Base-by-base conservation (phyloP, 2,888 invertebrate genomes). In the Spilarctia lutea region DNA sequence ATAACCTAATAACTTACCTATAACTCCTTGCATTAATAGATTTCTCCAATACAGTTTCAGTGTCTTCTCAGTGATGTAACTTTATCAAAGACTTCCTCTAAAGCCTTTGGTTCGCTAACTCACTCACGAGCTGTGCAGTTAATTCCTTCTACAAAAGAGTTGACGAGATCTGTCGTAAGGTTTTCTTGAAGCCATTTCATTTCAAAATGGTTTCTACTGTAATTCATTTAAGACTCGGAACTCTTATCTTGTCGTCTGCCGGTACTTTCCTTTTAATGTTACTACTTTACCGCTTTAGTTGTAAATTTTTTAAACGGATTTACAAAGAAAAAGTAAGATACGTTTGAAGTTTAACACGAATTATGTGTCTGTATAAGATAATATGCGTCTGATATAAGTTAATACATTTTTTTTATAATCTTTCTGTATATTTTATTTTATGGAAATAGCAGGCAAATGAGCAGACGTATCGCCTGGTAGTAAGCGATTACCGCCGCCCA, bases 201-300 rank as follows among this genome's bases (percentile, higher is more conserved):
- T 69, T 76, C 78, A 72, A 81, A 85, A 85, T 83, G 80, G 76
- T 78, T 82, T 75, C 78, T 79, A 71, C 74, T 74, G 78, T 74
- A 84, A 85, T 80, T 83, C 83, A 77, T 83, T 85, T 81, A 82
- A 83, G 71, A 76, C 78, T 80, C 75, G 78, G 65, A 78, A 82
- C 74, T 79, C 77, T 84, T 83, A 81, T 83, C 79, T 81, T 56
- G 74, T 52, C 71, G 74, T 63, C 77, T 78, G 77, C 56, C 68
- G 66, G 52, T 39, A 74, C 73, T 79, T 83, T 75, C 70, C 73
- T 81, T 79, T 77, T 81, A 75, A 84, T 77, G 75, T 69, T 76
- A 77, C 74, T 76, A 76, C 73, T 78, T 75, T 75, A 66, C 71
- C 11, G 45, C 33, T 45, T 35, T 71, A 63, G 52, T 71, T 68